These are phyloP conservation scores for Phortica magna DNA, from an alignment of 2,888 invertebrate species.

Conservation along the genomic window DNA sequence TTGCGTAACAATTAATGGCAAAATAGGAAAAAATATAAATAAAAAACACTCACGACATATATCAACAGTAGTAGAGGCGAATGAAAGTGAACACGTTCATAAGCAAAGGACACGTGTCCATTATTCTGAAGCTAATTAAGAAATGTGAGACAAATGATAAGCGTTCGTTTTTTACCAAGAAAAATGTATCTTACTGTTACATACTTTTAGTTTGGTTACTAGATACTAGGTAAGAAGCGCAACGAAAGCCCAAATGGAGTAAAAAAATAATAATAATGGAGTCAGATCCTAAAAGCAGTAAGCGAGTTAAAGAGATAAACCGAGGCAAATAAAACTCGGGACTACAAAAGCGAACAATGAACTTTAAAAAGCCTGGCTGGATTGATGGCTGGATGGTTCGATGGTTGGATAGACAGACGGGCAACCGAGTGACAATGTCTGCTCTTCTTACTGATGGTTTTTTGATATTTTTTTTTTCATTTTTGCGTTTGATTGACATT, in stretches of 20 bases:
- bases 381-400: no score
- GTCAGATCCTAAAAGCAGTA: no score
- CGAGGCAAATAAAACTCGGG: no score
- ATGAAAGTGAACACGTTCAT: not conserved
- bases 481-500: constrained; percentile 12
- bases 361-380: no score
- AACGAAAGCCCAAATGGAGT: no score
- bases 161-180: no score
- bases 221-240: no score
- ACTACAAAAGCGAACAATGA: no score
- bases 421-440: not conserved
- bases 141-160: constrained; percentile 73
- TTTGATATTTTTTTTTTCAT: not conserved
- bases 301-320: no score
- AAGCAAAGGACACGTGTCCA: constrained; percentile 55
- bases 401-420: not conserved
- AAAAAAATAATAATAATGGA: no score
- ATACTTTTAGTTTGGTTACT: no score
- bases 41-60: not conserved
- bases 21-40: not conserved
- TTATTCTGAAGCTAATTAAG: constrained; percentile 68
- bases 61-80: not conserved
- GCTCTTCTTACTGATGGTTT: not conserved
- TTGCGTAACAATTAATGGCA: constrained; percentile 57
- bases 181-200: no score